Base-by-base conservation (phyloP, 2,113 vertebrate genomes). In the Rhinogobius similis region DNA sequence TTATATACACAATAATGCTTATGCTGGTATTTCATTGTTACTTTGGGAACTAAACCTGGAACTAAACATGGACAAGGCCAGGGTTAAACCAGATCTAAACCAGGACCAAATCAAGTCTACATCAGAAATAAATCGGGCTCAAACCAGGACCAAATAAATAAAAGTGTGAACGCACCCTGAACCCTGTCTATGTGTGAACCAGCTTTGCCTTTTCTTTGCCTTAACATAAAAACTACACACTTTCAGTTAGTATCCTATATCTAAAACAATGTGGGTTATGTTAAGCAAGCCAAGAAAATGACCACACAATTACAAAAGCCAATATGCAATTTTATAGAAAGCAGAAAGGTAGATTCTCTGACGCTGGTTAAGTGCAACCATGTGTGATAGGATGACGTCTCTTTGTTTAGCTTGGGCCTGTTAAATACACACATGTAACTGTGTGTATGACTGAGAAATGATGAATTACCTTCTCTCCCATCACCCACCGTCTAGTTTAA, bases 401-500 rank as follows among this genome's bases (percentile, higher is more conserved):
- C 67, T 76, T 50, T 81, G 62, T 85, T 88, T 86, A 73, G 68
- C 73, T 81, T 73, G 73, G 78, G 76, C 72, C 63, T 5, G 32
- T 78, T 81, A 70, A 65, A 29, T 43, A 24, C 66, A 70, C 72
- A 72, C 73, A 79, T 78, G 62, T 70, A 68, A 44, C 20, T 82
- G 77, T 76, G 76, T 88, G 83, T 83, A 79, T 86, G 85, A 86
- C 82, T 83, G 69, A 68, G 79, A 78, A 78, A 84, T 87, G 79
- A 88, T 88, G 72, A 85, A 87, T 85, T 85, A 71, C 87, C 73
- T 74, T 36, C 65, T 66, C 69, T 72, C 69, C 66, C 73, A 83
- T 85, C 86, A 84, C 72, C 21, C 38, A n/a, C 71, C 67, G 62
- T 86, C 72, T 72, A 67, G 53, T 84, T 84, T 84, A 85, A 87